phyloP scores from a whole-genome alignment of 2,797 vertebrate species.

The Bovichtus variegatus region DNA sequence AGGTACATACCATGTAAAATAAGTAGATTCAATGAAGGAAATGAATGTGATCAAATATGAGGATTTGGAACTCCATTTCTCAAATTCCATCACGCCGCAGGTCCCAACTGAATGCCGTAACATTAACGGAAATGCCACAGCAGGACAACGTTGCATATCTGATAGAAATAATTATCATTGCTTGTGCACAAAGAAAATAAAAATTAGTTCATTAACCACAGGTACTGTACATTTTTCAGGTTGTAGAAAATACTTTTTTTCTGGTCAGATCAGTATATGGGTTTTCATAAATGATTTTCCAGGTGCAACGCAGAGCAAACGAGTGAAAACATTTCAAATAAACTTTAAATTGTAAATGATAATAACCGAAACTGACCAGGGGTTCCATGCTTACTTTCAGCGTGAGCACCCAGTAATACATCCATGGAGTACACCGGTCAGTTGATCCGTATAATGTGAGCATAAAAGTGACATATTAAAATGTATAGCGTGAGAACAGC shows the following conservation, averaged over 20 bases:
- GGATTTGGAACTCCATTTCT: not conserved
- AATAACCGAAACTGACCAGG: not conserved
- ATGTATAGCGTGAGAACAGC: not conserved
- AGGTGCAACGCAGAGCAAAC: not conserved
- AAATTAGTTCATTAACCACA: not conserved
- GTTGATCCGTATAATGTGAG: not conserved
- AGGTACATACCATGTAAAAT: slow-evolving; percentile 64
- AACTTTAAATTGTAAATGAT: not conserved
- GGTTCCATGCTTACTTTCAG: not conserved
- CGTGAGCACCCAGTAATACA: not conserved
- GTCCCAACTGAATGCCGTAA: not conserved
- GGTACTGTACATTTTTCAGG: not conserved
- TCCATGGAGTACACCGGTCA: not conserved
- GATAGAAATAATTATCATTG: not conserved
- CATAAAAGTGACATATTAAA: not conserved
- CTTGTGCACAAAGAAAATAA: not conserved
- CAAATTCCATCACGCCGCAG: not conserved
- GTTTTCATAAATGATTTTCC: not conserved
- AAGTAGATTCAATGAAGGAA: not conserved
- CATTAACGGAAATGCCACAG: not conserved
- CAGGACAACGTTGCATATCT: not conserved
- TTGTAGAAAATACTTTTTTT: not conserved
- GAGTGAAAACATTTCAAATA: not conserved
- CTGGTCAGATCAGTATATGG: not conserved
- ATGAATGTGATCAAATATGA: not conserved